Conservation (phyloP, 2,113 vertebrate genomes). For the Syngnathus typhle region DNA sequence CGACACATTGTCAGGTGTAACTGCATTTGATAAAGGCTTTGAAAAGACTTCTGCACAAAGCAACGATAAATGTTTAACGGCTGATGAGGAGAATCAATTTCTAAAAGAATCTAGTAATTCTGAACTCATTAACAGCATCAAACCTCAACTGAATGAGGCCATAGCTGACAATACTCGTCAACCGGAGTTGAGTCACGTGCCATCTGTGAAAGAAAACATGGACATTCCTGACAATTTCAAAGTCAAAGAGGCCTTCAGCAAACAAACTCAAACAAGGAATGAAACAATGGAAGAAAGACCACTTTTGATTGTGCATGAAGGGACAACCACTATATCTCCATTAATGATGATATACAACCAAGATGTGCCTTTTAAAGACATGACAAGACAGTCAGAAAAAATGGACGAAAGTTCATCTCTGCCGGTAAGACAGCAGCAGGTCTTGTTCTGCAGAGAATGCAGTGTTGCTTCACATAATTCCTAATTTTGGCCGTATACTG, state of each 20-base stretch:
- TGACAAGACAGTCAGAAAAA: constrained; percentile 38
- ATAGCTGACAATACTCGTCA: not conserved
- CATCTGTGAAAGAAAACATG: constrained; percentile 30
- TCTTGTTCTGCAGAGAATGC: constrained; percentile 46
- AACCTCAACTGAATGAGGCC: constrained; percentile 8
- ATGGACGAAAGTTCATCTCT: constrained; percentile 23
- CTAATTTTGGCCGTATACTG: constrained; percentile 9
- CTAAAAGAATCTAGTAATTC: not conserved
- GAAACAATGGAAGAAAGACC: constrained; percentile 10
- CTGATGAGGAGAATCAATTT: not conserved
- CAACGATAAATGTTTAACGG: not conserved
- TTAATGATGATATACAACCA: constrained; percentile 18
- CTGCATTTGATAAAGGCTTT: not conserved
- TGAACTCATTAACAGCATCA: not conserved
- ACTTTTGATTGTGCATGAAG: constrained; percentile 14
- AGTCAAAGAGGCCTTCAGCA: constrained; percentile 21
- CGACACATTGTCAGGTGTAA: constrained; percentile 1
- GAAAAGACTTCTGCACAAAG: not conserved
- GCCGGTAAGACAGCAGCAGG: constrained; percentile 56
- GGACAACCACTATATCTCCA: constrained; percentile 17
- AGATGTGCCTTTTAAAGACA: constrained; percentile 31
- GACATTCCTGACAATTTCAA: constrained; percentile 27
- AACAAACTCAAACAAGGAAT: constrained; percentile 20
- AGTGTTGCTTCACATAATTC: constrained; percentile 38
- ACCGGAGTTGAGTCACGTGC: constrained; percentile 46